Conservation (phyloP, 2,797 vertebrate species). For the Phaenicophaeus curvirostris region DNA sequence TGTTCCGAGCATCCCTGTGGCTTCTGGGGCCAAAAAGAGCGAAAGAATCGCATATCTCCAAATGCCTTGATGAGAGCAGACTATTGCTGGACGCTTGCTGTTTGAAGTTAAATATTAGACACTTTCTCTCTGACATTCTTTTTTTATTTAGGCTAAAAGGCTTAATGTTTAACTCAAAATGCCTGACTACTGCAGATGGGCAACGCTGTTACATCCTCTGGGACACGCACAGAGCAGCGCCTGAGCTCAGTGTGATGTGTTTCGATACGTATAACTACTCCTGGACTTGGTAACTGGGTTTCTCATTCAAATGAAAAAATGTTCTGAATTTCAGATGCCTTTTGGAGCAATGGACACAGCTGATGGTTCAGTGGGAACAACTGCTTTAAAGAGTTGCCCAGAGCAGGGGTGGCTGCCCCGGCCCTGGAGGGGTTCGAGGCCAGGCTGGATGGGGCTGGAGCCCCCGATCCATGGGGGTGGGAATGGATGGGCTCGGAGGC, state of each 20-base stretch:
- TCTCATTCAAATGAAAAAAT: neutral
- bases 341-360: neutral
- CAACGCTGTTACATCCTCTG: neutral
- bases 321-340: neutral
- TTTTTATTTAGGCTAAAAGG: slow-evolving; percentile 28
- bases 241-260: neutral
- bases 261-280: neutral
- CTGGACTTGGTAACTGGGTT: neutral
- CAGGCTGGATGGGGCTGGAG: too few relatives aligned
- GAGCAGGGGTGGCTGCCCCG: too few relatives aligned
- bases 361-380: neutral
- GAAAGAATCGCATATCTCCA: neutral
- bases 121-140: neutral
- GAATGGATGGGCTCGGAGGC: too few relatives aligned
- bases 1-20: neutral
- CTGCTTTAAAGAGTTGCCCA: neutral
- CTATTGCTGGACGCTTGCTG: neutral
- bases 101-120: slow-evolving; percentile 55
- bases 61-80: neutral
- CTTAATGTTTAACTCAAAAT: slow-evolving; percentile 68
- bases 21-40: neutral
- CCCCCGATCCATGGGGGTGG: too few relatives aligned
- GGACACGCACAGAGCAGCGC: neutral
- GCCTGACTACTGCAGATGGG: neutral
- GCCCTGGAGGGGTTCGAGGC: too few relatives aligned